Evolutionary conservation across 2,888 invertebrate species (phyloP).

Genomic region (Capitulum mitella): DNA sequence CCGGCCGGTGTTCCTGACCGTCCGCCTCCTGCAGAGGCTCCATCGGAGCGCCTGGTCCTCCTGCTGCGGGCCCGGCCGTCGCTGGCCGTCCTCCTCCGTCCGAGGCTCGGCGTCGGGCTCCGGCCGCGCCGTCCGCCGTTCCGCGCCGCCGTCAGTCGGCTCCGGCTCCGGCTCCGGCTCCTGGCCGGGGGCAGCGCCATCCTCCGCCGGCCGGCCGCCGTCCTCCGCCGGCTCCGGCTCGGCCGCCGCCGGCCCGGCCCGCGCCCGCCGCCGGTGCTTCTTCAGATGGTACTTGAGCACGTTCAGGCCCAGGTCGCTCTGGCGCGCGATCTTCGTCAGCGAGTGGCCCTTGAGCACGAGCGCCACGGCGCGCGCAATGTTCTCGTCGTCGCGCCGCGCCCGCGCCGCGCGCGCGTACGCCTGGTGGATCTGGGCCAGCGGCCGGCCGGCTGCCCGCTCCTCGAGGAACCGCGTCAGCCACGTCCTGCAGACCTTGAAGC

Average conservation of each 20-base stretch:
- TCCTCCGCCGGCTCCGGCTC: not conserved
- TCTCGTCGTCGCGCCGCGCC: not conserved
- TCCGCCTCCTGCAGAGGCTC: no score
- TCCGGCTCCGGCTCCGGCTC: not conserved
- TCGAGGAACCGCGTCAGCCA: not conserved
- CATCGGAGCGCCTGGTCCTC: no score
- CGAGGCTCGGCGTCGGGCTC: no score
- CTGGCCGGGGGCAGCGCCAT: no score
- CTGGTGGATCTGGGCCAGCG: not conserved
- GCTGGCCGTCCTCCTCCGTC: not conserved
- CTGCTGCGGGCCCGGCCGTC: not conserved
- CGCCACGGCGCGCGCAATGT: not conserved
- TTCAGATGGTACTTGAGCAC: not conserved
- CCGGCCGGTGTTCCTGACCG: no score
- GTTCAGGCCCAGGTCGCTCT: not conserved
- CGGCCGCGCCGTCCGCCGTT: not conserved
- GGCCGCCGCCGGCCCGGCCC: not conserved
- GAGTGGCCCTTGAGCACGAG: not conserved
- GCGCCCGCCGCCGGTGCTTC: not conserved
- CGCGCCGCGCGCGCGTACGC: not conserved
- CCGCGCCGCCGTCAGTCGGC: not conserved
- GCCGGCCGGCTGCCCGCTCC: not conserved
- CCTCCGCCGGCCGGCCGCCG: not conserved
- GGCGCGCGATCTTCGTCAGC: not conserved
- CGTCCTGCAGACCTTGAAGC: not conserved